phyloP scores from a whole-genome alignment of 92 coral and sea anemone species.

The Zoanthus gigantus region DNA sequence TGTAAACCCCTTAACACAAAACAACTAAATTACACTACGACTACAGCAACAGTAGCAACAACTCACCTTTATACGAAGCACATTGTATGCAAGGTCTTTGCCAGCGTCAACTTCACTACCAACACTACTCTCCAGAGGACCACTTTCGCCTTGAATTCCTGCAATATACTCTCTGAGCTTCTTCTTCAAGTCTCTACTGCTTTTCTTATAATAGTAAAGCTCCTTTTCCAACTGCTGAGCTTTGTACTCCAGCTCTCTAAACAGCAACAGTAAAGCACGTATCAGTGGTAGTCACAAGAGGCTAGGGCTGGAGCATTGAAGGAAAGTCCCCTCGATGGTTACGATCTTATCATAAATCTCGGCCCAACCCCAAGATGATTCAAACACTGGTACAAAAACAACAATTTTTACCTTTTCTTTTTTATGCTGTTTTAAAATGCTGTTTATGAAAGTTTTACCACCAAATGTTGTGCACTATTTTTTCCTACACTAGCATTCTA shows the following conservation, averaged over 20 bases:
- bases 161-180: conserved; percentile 85
- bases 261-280: neutral
- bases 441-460: too few relatives aligned
- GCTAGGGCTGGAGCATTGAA: too few relatives aligned
- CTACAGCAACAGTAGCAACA: neutral
- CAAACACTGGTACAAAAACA: neutral
- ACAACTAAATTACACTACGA: neutral
- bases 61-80: conserved; percentile 57
- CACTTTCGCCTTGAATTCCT: conserved; percentile 65
- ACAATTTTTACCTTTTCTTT: neutral
- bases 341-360: too few relatives aligned
- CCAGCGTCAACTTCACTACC: conserved; percentile 53
- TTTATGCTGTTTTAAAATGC: too few relatives aligned
- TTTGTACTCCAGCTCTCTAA: conserved; percentile 77
- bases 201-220: conserved; percentile 95
- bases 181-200: conserved; percentile 93
- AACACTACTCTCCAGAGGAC: conserved; percentile 63
- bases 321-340: too few relatives aligned
- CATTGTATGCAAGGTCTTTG: conserved; percentile 59
- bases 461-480: too few relatives aligned
- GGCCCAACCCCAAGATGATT: too few relatives aligned
- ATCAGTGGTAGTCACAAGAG: neutral
- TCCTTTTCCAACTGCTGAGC: conserved; percentile 91
- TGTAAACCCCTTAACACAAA: too few relatives aligned
- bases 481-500: too few relatives aligned